Base-by-base conservation (phyloP, 2,797 vertebrate genomes). In the Hyperoplus lanceolatus region DNA sequence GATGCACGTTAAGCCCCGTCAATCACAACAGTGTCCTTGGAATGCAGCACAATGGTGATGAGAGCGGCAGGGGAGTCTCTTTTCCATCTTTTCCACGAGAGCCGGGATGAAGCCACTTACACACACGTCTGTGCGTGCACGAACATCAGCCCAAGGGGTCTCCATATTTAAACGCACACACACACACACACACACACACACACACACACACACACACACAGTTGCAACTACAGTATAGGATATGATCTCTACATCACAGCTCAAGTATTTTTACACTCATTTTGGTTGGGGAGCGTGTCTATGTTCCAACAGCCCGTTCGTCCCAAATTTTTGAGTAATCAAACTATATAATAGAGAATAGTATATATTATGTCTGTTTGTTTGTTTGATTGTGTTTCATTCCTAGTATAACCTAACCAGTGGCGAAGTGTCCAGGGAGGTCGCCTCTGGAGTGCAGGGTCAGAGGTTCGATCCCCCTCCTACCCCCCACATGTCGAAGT, bases 1-100 rank as follows among this genome's bases (percentile, higher is more conserved):
- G 96, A 96, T 95, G 95, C 95, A 96, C 96, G 96, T 96, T 96
- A 97, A 97, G 96, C 95, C 94, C 93, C 95, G 96, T 97, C 96
- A 96, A 95, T 97, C 96, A 96, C 92, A 90, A 90, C 90, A 89
- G 94, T 95, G 96, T 94, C 96, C 96, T 96, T 97, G 96, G 90
- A 96, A 96, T 93, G 96, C 85, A 85, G 92, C 93, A 86, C 94
- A 96, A 96, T 95, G 95, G 94, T 94, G 95, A 96, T 95, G 95
- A 96, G 94, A 94, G 86, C 90, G 79, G 91, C 69, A 59, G 89
- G 86, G 79, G 84, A 80, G 80, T 85, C 82, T 83, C 79, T 90
- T 78, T 69, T 29, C 29, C 29, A 29, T 29, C 29, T 29, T 29
- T 58, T 88, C 84, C 69, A 66, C 46, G 36, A 87, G 83, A 86